Percentiles rank a stretch among this genome's conserved stretches.
Conservation (phyloP, 1,140 invertebrate species). For the Neodiprion fabricii region DNA sequence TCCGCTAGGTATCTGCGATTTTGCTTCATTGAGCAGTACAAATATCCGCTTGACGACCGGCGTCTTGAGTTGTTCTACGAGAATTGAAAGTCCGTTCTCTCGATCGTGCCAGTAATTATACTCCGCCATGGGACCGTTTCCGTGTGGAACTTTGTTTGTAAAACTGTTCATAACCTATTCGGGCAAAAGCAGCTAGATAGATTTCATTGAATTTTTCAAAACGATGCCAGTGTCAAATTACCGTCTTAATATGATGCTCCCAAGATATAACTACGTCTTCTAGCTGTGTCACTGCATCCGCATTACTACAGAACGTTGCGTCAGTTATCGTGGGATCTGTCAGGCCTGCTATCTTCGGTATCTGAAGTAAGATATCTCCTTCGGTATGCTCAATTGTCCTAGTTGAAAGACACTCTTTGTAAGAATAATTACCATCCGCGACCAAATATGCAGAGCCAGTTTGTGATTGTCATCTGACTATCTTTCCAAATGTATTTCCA, state of each 20-base stretch:
- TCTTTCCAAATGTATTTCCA: constrained; percentile 39
- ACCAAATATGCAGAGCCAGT: constrained; percentile 13
- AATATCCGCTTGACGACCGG: constrained; percentile 70
- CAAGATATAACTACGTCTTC: constrained; percentile 70
- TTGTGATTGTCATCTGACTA: constrained; percentile 19
- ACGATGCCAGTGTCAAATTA: constrained; percentile 33
- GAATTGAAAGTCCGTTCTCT: constrained; percentile 74
- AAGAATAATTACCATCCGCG: background rate
- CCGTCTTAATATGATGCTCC: constrained; percentile 72
- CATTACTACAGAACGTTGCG: constrained; percentile 57
- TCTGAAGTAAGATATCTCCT: constrained; percentile 69
- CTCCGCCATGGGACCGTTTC: constrained; percentile 80
- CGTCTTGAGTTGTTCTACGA: constrained; percentile 82
- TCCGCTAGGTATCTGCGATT: constrained; percentile 58
- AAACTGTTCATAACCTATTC: constrained; percentile 44
- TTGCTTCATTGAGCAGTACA: constrained; percentile 61
- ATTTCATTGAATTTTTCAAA: constrained; percentile 3
- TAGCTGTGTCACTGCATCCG: constrained; percentile 63
- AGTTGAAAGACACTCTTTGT: constrained; percentile 20
- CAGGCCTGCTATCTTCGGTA: constrained; percentile 65
- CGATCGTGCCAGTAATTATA: constrained; percentile 84
- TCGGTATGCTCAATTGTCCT: constrained; percentile 75
- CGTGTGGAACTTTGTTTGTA: constrained; percentile 60
- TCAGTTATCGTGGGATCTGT: constrained; percentile 58
- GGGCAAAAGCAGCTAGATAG: background rate